Evolutionary conservation across 2,888 invertebrate genomes (phyloP).

Genomic region (Parnassius apollo): DNA sequence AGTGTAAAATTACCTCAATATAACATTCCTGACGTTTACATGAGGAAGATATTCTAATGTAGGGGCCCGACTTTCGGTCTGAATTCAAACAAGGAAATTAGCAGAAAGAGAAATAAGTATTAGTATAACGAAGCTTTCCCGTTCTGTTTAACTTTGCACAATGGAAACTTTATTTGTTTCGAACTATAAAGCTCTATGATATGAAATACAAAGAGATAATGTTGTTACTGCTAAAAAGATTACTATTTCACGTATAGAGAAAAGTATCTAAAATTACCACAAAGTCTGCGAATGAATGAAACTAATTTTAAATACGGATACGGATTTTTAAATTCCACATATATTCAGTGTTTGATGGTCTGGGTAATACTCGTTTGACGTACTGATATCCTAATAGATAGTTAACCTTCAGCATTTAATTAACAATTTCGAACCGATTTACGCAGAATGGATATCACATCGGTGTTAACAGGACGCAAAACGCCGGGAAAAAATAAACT

Average conservation of each 20-base stretch:
- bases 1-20: neutral
- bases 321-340: too few relatives aligned
- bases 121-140: constrained; percentile 13
- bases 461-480: too few relatives aligned
- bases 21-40: neutral
- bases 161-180: constrained; percentile 21
- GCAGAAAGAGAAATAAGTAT: constrained; percentile 13
- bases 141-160: constrained; percentile 23
- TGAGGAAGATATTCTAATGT: neutral
- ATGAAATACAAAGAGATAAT: constrained; percentile 14
- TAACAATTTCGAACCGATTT: too few relatives aligned
- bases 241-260: neutral
- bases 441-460: too few relatives aligned
- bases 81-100: constrained; percentile 19
- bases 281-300: too few relatives aligned
- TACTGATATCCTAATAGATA: too few relatives aligned
- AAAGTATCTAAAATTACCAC: too few relatives aligned
- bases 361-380: too few relatives aligned
- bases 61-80: constrained; percentile 7
- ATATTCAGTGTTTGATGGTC: too few relatives aligned
- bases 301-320: too few relatives aligned
- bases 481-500: too few relatives aligned
- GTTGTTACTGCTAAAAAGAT: constrained; percentile 5
- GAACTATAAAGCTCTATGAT: constrained; percentile 5
- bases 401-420: too few relatives aligned